Evolutionary conservation across 2,797 vertebrate genomes (phyloP).

Genomic region (Chromis chromis): DNA sequence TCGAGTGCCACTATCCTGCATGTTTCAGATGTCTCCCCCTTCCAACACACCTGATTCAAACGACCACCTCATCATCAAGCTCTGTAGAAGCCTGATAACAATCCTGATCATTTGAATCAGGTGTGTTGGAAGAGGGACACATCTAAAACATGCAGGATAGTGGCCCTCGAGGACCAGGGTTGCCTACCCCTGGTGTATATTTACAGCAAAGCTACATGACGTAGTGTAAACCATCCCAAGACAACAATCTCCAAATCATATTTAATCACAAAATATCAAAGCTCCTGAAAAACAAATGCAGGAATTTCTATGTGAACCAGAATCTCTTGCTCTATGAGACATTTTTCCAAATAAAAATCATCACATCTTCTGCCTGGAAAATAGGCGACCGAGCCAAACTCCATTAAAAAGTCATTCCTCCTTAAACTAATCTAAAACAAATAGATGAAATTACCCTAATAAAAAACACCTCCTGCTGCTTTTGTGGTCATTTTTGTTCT

Average conservation of each 20-base stretch:
- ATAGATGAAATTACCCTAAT: conserved; percentile 21
- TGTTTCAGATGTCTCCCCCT: no score
- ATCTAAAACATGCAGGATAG: no score
- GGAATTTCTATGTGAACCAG: neutral
- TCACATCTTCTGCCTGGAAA: conserved; percentile 44
- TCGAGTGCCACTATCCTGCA: no score
- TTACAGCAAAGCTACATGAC: neutral
- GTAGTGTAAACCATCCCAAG: neutral
- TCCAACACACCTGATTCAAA: no score
- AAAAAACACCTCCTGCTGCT: conserved; percentile 14
- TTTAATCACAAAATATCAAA: neutral
- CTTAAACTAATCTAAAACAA: conserved; percentile 29
- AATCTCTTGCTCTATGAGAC: conserved; percentile 15
- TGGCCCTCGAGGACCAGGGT: no score
- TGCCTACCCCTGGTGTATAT: no score
- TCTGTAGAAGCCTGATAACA: no score
- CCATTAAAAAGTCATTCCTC: conserved; percentile 44
- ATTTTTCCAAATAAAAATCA: conserved; percentile 43
- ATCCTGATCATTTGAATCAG: no score
- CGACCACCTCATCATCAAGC: no score
- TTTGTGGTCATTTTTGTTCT: conserved; percentile 17
- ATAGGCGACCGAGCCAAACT: conserved; percentile 22
- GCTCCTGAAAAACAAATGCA: conserved; percentile 2
- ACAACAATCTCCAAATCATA: neutral
- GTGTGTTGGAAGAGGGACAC: no score